Conservation (phyloP, 2,888 invertebrate genomes). For the Limnephilus lunatus region DNA sequence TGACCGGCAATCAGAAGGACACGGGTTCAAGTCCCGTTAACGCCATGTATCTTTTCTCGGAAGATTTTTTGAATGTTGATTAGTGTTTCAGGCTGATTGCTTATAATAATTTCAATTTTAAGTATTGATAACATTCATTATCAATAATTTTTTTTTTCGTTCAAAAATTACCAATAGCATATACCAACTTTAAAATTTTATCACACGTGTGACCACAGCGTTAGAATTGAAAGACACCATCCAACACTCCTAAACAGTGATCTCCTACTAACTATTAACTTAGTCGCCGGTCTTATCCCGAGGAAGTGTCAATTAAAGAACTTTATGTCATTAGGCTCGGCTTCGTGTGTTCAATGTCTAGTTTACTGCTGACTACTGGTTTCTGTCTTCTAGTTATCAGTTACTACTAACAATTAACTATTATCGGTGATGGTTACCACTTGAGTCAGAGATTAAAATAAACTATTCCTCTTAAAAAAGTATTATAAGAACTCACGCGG, state of each 20-base stretch:
- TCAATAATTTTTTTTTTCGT: not conserved
- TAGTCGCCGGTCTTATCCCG: not conserved
- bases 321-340: not conserved
- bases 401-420: no score
- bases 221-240: not conserved
- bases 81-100: no score
- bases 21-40: no score
- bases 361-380: not conserved
- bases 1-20: no score
- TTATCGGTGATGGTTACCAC: no score
- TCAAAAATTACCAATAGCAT: not conserved
- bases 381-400: not conserved
- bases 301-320: constrained; percentile 2
- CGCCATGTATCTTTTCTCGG: no score
- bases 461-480: no score
- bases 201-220: not conserved
- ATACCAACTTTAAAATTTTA: not conserved
- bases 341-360: not conserved
- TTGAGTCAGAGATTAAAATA: no score
- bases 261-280: not conserved
- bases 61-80: no score
- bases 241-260: not conserved
- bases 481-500: no score
- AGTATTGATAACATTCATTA: not conserved
- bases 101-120: no score